Evolutionary conservation across 2,888 invertebrate genomes (phyloP).

Genomic region (Oxyteleia sp.): DNA sequence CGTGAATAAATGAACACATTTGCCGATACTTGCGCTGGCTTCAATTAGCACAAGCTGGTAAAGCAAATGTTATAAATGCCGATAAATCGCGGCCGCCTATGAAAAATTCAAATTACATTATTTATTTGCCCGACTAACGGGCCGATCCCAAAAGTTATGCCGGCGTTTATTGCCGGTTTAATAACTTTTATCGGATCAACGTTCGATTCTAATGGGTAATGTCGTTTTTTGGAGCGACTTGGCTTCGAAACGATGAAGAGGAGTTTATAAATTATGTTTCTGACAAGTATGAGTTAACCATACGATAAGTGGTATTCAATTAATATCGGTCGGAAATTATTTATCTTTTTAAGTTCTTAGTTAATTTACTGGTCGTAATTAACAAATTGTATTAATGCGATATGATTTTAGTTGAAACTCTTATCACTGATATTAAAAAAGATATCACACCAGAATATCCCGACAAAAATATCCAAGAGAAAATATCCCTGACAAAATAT

Average conservation of each 20-base stretch:
- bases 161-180: conserved; percentile 39
- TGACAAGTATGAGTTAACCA: too few relatives aligned
- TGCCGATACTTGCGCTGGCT: conserved; percentile 58
- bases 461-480: too few relatives aligned
- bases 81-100: conserved; percentile 45
- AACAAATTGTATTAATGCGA: too few relatives aligned
- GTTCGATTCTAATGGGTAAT: conserved; percentile 28
- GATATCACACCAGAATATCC: too few relatives aligned
- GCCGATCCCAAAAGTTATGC: conserved; percentile 53
- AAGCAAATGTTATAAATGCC: conserved; percentile 49
- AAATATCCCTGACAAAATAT: too few relatives aligned
- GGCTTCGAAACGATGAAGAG: conserved; percentile 26
- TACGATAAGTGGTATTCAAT: too few relatives aligned
- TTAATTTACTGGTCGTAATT: too few relatives aligned
- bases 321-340: too few relatives aligned
- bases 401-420: too few relatives aligned
- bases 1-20: conserved; percentile 70
- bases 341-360: too few relatives aligned
- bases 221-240: conserved; percentile 4
- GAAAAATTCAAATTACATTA: conserved; percentile 59
- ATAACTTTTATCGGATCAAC: conserved; percentile 53
- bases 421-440: too few relatives aligned
- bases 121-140: conserved; percentile 44
- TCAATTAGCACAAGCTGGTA: conserved; percentile 67
- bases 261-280: conserved; percentile 20